A percentile compares a stretch with the other conserved stretches of the same genome.
These are phyloP conservation scores for Mobula hypostoma DNA, from an alignment of 2,113 vertebrate genomes.

Conservation along the genomic window DNA sequence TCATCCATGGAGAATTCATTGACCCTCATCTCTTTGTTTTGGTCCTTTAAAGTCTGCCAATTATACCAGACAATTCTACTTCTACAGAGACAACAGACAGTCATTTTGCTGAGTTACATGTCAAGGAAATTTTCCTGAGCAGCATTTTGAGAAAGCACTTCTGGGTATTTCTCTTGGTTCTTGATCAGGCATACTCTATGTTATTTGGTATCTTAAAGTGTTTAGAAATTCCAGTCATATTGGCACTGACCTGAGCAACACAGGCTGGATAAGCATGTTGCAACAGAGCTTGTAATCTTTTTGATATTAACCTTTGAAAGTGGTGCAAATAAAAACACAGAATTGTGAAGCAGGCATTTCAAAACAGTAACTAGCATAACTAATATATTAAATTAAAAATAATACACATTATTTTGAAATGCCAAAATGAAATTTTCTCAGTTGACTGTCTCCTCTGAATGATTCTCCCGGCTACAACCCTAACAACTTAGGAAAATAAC, in stretches of 20 bases:
- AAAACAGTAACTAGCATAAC: neutral
- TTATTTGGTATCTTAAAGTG: neutral
- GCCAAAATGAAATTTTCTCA: neutral
- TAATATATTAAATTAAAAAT: neutral
- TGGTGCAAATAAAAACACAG: neutral
- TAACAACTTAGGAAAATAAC: neutral
- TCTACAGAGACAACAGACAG: slow-evolving; percentile 14
- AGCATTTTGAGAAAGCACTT: slow-evolving; percentile 22
- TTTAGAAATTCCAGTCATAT: neutral
- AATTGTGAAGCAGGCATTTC: neutral
- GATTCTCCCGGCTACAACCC: neutral
- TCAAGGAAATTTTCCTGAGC: slow-evolving; percentile 9
- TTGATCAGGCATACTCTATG: neutral
- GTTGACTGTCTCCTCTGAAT: neutral
- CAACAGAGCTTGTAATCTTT: neutral
- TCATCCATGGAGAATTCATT: slow-evolving; percentile 38
- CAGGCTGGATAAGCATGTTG: neutral
- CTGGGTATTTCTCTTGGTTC: slow-evolving; percentile 8
- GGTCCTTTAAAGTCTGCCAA: slow-evolving; percentile 33
- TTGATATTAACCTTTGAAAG: neutral
- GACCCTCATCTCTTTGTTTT: slow-evolving; percentile 37
- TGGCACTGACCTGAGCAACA: neutral
- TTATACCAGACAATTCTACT: slow-evolving; percentile 30
- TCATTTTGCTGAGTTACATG: neutral
- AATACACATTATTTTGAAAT: neutral